Base-by-base conservation (phyloP, 2,888 invertebrate species). In the Hypsopygia costalis region DNA sequence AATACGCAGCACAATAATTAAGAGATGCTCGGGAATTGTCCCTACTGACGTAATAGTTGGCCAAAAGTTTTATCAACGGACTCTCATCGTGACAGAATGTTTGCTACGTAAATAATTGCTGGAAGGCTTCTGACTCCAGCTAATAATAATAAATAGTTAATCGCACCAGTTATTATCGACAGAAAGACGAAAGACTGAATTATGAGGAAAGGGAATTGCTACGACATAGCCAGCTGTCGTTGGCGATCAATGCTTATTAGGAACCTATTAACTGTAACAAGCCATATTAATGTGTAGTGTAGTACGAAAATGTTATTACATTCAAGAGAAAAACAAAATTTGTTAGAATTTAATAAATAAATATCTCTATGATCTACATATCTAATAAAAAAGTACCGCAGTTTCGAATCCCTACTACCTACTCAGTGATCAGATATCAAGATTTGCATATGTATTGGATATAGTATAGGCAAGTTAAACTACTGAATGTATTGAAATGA, bases 1-100 rank as follows among this genome's bases (percentile, higher is more conserved):
- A 86, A 81, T 85, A 83, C 80, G 77, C 71, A 75, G 75, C 73
- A 70, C 71, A 72, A 79, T 88, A 86, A 86, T 88, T 86, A 86
- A 86, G 85, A 81, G 81, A 80, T 81, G 71, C 80, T 71, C 66
- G 68, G 71, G 76, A 76, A 79, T 75, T 71, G 81, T 77, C 78
- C 69, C 69, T 63, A 68, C 70, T 73, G 80, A 78, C 71, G 76
- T 76, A 67, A 80, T 79, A 83, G 78, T 80, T 78, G 51, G 62
- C 57, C 59, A 49, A 74, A 82, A 83, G 68, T 86, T 83, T 75
- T 76, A 77, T 81, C 78, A 69, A 64, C 62, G 55, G 60, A 58
- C 66, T 71, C 64, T 70, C 74, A 62, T 72, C 65, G 61, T 62
- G 72, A 76, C 74, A 69, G 60, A 76, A 78, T 79, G 68, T 78